Conservation (phyloP, 2,113 vertebrate species). For the Eulemur macaco region DNA sequence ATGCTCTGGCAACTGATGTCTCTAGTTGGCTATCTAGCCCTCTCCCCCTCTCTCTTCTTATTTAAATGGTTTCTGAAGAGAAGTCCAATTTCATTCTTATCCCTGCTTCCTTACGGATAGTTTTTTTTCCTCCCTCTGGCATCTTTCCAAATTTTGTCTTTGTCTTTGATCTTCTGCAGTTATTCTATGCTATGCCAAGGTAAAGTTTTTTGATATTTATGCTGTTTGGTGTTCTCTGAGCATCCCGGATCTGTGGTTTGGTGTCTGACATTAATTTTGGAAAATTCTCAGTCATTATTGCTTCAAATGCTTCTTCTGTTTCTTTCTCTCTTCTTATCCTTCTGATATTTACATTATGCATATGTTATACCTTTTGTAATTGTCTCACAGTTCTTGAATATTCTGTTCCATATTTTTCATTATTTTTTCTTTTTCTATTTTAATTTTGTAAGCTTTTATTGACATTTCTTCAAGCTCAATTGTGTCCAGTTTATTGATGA, state of each 20-base stretch:
- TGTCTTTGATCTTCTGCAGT: neutral
- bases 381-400: neutral
- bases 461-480: neutral
- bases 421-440: neutral
- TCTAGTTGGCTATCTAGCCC: too few relatives aligned
- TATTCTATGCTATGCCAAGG: too few relatives aligned
- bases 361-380: neutral
- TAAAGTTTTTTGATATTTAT: neutral
- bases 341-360: neutral
- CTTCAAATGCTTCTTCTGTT: neutral
- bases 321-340: neutral
- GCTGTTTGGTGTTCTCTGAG: neutral
- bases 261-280: neutral
- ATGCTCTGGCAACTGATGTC: too few relatives aligned
- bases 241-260: neutral
- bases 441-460: neutral
- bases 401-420: neutral
- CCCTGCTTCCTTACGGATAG: neutral
- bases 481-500: neutral
- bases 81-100: neutral
- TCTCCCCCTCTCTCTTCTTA: neutral
- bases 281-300: neutral
- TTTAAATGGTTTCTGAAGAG: neutral
- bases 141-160: neutral
- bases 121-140: neutral